Evolutionary conservation across 2,888 invertebrate genomes (phyloP).

Genomic region (Drosophila mercatorum): DNA sequence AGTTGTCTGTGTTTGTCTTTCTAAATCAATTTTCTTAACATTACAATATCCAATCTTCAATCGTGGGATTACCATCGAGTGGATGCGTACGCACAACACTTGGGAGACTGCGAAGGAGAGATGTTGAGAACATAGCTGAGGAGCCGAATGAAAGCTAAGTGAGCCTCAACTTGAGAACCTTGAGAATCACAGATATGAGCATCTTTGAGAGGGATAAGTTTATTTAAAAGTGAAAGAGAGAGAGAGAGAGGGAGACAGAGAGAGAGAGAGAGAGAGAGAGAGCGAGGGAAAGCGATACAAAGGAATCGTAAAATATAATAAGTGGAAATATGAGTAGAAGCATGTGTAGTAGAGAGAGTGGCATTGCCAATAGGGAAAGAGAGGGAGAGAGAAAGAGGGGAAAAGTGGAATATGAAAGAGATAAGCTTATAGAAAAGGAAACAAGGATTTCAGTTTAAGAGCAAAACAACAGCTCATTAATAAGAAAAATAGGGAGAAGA

Average conservation of each 20-base stretch:
- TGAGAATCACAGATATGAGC: conserved; percentile 1
- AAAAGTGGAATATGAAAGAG: not conserved
- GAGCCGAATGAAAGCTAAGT: not conserved
- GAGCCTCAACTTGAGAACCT: not conserved
- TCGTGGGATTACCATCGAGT: not conserved
- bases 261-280: not conserved
- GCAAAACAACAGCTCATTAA: too few relatives aligned
- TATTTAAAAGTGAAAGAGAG: not conserved
- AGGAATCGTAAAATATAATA: too few relatives aligned
- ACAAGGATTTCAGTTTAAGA: not conserved
- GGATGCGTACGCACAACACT: conserved; percentile 1
- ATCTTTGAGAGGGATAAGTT: too few relatives aligned
- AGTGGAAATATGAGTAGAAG: too few relatives aligned
- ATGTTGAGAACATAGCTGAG: not conserved
- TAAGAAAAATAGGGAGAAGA: too few relatives aligned
- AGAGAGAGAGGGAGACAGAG: not conserved
- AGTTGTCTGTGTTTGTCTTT: conserved; percentile 22
- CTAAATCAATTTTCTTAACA: conserved; percentile 6
- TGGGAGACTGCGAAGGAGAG: not conserved
- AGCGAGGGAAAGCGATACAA: not conserved
- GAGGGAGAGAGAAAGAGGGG: not conserved
- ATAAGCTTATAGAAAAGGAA: not conserved
- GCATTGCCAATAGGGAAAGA: not conserved
- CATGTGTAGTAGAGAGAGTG: not conserved
- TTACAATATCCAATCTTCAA: not conserved